phyloP scores from a whole-genome alignment of 2,113 vertebrate species.

The Crotalus horridus region DNA sequence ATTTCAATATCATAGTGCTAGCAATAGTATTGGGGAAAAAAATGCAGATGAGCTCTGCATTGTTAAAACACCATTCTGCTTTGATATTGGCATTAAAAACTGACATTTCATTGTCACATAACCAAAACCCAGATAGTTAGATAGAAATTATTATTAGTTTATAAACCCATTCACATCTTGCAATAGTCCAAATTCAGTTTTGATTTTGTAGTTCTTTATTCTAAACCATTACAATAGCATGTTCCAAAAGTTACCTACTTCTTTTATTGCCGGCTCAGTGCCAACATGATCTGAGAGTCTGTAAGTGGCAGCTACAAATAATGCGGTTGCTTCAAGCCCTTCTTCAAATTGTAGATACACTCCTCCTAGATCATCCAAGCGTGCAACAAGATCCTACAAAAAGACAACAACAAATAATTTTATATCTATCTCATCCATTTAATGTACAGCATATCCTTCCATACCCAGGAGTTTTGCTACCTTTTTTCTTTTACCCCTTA shows the following conservation, averaged over 20 bases:
- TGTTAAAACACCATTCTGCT: background rate
- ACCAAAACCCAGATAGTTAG: background rate
- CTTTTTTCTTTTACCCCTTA: background rate
- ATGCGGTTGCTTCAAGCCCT: slow-evolving; percentile 90
- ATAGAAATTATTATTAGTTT: background rate
- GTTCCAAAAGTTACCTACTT: slow-evolving; percentile 81
- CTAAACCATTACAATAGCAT: background rate
- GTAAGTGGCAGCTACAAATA: slow-evolving; percentile 92
- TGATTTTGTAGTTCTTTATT: background rate
- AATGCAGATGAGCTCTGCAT: background rate
- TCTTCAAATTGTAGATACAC: slow-evolving; percentile 98
- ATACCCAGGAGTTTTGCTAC: background rate
- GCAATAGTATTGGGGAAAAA: background rate
- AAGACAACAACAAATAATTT: background rate
- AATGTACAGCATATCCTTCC: background rate
- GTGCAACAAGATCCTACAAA: slow-evolving; percentile 89
- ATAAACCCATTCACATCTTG: background rate
- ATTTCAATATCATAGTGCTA: background rate
- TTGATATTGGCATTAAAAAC: background rate
- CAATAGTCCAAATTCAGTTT: background rate
- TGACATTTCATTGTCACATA: slow-evolving; percentile 23
- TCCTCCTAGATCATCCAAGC: slow-evolving; percentile 94
- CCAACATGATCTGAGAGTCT: slow-evolving; percentile 90
- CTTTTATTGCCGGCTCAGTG: slow-evolving; percentile 90
- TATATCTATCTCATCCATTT: background rate